These are phyloP conservation scores for Leptoteleia sp. DNA, from an alignment of 1,140 invertebrate genomes.

Conservation along the genomic window DNA sequence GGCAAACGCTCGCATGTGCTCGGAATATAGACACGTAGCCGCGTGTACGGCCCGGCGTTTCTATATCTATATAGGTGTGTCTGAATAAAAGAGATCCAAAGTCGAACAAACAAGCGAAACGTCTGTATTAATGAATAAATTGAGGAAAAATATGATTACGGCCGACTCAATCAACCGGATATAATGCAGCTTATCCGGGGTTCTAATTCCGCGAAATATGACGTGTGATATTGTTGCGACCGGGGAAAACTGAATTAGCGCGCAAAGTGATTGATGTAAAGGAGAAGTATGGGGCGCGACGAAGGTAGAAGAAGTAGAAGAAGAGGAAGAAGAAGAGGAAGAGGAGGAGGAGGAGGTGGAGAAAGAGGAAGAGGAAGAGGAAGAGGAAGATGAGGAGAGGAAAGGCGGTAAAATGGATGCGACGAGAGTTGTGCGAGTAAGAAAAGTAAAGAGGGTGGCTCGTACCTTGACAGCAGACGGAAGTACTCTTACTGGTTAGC, in stretches of 20 bases:
- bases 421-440: no score
- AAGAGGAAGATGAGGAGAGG: no score
- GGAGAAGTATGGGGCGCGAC: no score
- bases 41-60: not conserved
- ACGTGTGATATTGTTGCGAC: not conserved
- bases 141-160: not conserved
- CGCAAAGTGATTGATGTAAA: not conserved
- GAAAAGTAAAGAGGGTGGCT: no score
- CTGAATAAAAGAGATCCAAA: slow-evolving; percentile 3
- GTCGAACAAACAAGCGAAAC: not conserved
- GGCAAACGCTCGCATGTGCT: slow-evolving; percentile 36
- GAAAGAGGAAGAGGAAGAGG: no score
- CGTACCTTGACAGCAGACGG: no score
- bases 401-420: no score
- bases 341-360: no score
- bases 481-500: no score
- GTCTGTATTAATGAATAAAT: no score
- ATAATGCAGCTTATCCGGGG: not conserved
- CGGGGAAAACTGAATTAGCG: not conserved
- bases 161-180: not conserved
- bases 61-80: slow-evolving; percentile 1
- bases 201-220: not conserved
- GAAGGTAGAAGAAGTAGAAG: no score
- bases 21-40: slow-evolving; percentile 15
- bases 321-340: no score